Base-by-base conservation (phyloP, 2,888 invertebrate species). In the Cryptus viduatorius region DNA sequence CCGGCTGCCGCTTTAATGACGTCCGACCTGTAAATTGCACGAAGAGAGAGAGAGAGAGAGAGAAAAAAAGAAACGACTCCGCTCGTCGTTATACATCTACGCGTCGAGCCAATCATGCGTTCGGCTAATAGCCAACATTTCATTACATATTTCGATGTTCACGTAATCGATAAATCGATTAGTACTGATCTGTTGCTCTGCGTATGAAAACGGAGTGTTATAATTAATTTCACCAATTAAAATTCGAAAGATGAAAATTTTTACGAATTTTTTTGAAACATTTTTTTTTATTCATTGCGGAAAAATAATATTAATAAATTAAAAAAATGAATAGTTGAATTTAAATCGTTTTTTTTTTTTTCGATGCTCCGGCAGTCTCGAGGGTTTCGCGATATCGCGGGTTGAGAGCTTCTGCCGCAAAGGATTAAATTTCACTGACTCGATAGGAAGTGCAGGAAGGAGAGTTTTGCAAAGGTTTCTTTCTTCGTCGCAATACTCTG, bases 21-120 rank as follows among this genome's bases (percentile, higher is more conserved):
- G 84, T 84, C 67, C 85, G 75, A 83, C 83, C 81, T 86, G 85
- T 84, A 82, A 84, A 86, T 86, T 86, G 84, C 84, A 81, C 76
- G 16, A 44, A 72, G 64, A 24, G n/a, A 59, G 53, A 72, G 64
- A 24, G n/a, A 59, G 10, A 37, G 14, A 29, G 8, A 16, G 12
- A 19, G 42, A 16, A 16, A 31, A 16, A 24, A 19, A 76, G 71
- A 75, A 84, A 75, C 14, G 46, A 46, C 59, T 69, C 59, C 37
- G 65, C 37, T 53, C n/a, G 48, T 37, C 56, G 46, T 61, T 48
- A 8, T 37, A n/a, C 73, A 59, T 79, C 44, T 61, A 67, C 42
- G 12, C n/a, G 64, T 7, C 42, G 16, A 78, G 46, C 77, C 81
- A 73, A 84, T 81, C 53, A 64, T 44, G 53, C 16, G 44, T 46